Percentiles rank a stretch among this genome's conserved stretches.
These are phyloP conservation scores for Tragopan temminckii DNA, from an alignment of 2,797 vertebrate genomes.

Conservation along the genomic window DNA sequence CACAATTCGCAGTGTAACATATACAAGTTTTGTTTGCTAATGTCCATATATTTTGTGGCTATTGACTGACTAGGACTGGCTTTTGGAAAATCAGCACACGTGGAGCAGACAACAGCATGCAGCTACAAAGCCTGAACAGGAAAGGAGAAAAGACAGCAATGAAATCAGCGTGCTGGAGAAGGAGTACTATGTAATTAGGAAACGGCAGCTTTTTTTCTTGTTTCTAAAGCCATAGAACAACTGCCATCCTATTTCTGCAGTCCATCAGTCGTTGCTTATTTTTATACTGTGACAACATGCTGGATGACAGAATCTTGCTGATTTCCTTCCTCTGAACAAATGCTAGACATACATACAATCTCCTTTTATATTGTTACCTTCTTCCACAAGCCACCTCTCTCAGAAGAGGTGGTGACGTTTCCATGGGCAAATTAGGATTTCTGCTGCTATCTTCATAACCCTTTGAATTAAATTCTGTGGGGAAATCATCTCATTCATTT, in stretches of 20 bases:
- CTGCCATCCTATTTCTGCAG: constrained; percentile 3
- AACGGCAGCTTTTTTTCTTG: constrained; percentile 30
- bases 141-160: background rate
- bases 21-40: background rate
- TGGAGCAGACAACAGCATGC: background rate
- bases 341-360: background rate
- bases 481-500: background rate
- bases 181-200: constrained; percentile 16
- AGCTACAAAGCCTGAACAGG: background rate
- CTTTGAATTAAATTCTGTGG: background rate
- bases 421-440: background rate
- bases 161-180: constrained; percentile 3
- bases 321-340: constrained; percentile 5
- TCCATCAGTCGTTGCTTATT: constrained; percentile 19
- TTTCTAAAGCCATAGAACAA: constrained; percentile 30
- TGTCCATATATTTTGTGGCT: background rate
- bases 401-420: background rate
- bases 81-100: background rate
- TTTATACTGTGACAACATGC: background rate
- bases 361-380: background rate
- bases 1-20: background rate
- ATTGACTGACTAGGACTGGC: background rate
- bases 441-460: background rate
- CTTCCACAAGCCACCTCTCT: background rate
- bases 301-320: constrained; percentile 20